Evolutionary conservation across 2,113 vertebrate genomes (phyloP).

Genomic region (Cricetomys ansorgei): DNA sequence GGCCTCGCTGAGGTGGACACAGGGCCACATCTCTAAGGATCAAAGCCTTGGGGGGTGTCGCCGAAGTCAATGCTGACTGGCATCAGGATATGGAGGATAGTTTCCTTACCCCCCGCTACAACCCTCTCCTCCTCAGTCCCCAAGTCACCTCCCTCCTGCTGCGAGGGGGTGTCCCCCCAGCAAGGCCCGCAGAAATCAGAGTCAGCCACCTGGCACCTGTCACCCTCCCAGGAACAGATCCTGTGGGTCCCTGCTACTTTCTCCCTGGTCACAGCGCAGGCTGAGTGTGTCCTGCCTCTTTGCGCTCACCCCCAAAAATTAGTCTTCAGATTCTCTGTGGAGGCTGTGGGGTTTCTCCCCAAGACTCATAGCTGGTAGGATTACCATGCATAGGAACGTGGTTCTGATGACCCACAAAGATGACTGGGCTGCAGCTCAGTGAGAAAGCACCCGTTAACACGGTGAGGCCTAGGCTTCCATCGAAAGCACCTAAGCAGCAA

Average conservation of each 20-base stretch:
- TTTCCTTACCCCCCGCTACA: background rate
- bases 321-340: background rate
- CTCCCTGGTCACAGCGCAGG: background rate
- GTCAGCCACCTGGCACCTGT: too few species aligned
- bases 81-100: background rate
- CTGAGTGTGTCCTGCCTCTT: background rate
- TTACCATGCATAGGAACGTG: background rate
- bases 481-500: background rate
- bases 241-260: background rate
- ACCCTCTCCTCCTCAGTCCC: too few species aligned
- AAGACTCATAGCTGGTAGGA: background rate
- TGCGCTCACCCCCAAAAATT: background rate
- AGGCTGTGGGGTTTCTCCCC: background rate
- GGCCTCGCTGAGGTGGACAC: background rate
- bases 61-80: background rate
- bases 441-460: background rate
- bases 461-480: background rate
- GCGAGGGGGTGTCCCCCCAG: accelerated
- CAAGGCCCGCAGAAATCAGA: background rate
- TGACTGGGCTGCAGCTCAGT: background rate
- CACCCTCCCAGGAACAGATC: background rate
- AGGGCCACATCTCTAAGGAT: background rate
- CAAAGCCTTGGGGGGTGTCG: background rate
- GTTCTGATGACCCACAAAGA: background rate
- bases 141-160: background rate